Evolutionary conservation across 2,888 invertebrate species (phyloP), one percentile per base, ranked within the genome.

Genomic region (Volucella inflata): DNA sequence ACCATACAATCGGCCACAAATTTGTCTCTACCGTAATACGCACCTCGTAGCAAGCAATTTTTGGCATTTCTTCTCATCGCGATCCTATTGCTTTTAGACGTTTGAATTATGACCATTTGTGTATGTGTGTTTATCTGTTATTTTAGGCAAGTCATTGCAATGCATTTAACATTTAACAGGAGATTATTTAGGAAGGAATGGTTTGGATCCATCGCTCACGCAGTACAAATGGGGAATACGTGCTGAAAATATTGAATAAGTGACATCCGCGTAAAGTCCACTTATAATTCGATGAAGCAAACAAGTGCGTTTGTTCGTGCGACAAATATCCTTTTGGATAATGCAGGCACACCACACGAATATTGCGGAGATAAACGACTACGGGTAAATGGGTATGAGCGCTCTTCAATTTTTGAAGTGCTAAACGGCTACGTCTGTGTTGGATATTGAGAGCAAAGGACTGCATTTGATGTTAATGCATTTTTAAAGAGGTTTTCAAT

Each of bases 221-320:
- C 21, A 48, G 21, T 64, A 59, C 83, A 79, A 59, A 79, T 70
- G 79, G 38, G 60, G 44, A 68, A 55, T 65, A 84, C 83, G 83
- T 84, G 83, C 65, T 10, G 12, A 65, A 84, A 84, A 84, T 84
- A 79, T 79, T 70, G 64, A 84, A 84, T 70, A 75, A 75, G 1
- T 44, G 51, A 57, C 9, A 10, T 17, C 16, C 14, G 21, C 10
- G 50, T 14, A 44, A 16, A 40, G 46, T 48, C 74, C 68, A 70
- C 75, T 84, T 70, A 84, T 84, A 74, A 75, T 65, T 79, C 68
- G 74, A 51, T 79, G 83, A 79, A 64, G 74, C 83, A 84, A 79
- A 84, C 83, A 84, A 84, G 83, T 84, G 83, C 83, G 83, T 84
- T 79, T 75, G 79, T 44, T 83, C 83, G 79, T 79, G 74, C 83